phyloP scores from a whole-genome alignment of 1,140 invertebrate species.

The Drosophila suzukii region DNA sequence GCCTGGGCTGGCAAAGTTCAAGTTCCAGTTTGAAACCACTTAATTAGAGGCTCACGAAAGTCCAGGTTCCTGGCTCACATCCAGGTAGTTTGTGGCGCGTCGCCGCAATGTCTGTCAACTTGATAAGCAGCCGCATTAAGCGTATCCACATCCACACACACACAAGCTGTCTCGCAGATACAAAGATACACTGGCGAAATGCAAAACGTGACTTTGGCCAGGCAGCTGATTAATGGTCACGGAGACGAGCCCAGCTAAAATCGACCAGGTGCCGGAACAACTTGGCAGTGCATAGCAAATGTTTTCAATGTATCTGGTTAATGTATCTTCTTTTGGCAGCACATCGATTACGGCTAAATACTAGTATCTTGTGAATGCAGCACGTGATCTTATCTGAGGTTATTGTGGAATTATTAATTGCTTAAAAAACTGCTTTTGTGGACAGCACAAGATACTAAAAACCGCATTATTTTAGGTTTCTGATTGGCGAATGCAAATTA shows the following conservation, averaged over 20 bases:
- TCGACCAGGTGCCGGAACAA: conserved; percentile 58
- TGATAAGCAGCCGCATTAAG: conserved; percentile 73
- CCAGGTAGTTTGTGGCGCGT: conserved; percentile 31
- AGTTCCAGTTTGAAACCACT: conserved; percentile 41
- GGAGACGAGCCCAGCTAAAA: conserved; percentile 9
- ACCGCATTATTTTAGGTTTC: no score
- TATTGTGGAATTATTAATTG: not conserved
- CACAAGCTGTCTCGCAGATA: conserved; percentile 26
- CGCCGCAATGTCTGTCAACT: conserved; percentile 63
- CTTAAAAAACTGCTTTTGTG: not conserved
- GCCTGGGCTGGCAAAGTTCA: conserved; percentile 15
- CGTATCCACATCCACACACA: conserved; percentile 17
- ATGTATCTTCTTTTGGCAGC: conserved; percentile 41
- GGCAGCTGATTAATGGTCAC: conserved; percentile 63
- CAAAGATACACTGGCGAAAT: conserved; percentile 39
- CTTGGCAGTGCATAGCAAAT: conserved; percentile 27
- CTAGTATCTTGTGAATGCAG: conserved; percentile 1
- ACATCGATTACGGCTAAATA: conserved; percentile 25
- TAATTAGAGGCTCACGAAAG: conserved; percentile 64
- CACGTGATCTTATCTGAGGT: conserved; percentile 21
- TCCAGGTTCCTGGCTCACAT: conserved; percentile 15
- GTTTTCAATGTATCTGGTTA: conserved; percentile 32
- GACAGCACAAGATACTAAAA: no score
- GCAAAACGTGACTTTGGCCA: conserved; percentile 73
- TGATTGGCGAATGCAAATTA: no score